Base-by-base conservation (phyloP, 2,113 vertebrate genomes). In the Globicephala melas region DNA sequence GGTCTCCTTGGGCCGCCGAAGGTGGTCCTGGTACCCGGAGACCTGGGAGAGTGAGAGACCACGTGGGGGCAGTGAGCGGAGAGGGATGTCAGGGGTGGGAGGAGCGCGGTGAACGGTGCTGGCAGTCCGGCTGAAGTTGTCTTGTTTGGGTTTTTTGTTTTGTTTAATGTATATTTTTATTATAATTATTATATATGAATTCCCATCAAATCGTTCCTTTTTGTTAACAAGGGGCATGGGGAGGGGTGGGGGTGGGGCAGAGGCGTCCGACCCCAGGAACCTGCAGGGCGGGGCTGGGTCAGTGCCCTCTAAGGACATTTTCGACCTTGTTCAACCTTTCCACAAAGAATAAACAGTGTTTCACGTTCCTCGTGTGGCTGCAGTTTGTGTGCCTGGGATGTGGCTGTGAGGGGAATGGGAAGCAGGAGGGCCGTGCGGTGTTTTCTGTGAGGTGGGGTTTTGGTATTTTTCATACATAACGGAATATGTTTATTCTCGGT, bases 81-180 rank as follows among this genome's bases (percentile, higher is more conserved):
- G 53, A 87, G 89, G 81, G 36, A 60, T 60, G 68, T 85, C 8
- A 20, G 84, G 95, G 74, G 93, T 26, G 63, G 47, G 92, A 36
- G 83, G 17, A 55, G 65, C 26, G 89, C 89, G 96, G 89, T 97
- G 91, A 98, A 98, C 96, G 97, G 98, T 98, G 98, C 98, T 98
- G 98, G 97, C 95, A 98, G 97, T 98, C 97, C 98, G 41, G 97
- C 97, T 97, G 98, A 97, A 97, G 96, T 97, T 98, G 97, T 98
- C 94, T 97, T 97, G 93, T 98, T 97, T 94, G 95, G 93, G 95
- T 73, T 94, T 97, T 96, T 97, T 95, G 50, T 97, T 97, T 98
- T 98, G 94, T 98, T 96, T 98, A 98, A 98, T 98, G 98, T 98
- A 98, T 98, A 98, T 98, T 98, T 98, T 98, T 98, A 98, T 98